phyloP scores from a whole-genome alignment of 1,140 invertebrate species.

The Tachypleus tridentatus region DNA sequence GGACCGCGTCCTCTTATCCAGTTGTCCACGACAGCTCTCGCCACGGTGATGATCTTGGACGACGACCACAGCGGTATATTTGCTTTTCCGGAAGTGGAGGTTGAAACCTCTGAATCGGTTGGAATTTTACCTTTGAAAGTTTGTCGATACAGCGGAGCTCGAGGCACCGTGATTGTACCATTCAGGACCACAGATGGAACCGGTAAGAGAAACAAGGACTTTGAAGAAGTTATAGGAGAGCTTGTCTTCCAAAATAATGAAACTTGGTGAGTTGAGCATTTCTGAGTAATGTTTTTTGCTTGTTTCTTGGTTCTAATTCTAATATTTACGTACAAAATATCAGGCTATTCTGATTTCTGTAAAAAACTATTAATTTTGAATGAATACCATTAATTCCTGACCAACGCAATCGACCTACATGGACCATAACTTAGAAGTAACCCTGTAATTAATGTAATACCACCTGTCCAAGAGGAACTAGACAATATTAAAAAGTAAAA shows the following conservation, averaged over 20 bases:
- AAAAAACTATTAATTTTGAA: too few species aligned
- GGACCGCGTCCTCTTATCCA: constrained; percentile 12
- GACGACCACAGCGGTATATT: constrained; percentile 97
- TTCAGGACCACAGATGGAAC: constrained; percentile 86
- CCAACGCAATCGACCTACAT: too few species aligned
- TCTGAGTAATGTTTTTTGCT: too few species aligned
- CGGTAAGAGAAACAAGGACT: constrained; percentile 80
- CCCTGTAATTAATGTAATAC: too few species aligned
- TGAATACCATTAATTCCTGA: too few species aligned
- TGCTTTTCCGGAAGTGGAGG: constrained; percentile 68
- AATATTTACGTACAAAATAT: too few species aligned
- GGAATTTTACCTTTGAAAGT: constrained; percentile 65
- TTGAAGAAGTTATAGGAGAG: constrained; percentile 59
- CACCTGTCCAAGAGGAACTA: too few species aligned
- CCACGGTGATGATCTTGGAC: constrained; percentile 94
- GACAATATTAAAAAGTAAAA: too few species aligned
- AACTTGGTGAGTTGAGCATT: constrained; percentile 93
- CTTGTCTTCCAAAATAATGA: constrained; percentile 95
- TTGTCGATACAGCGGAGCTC: constrained; percentile 71
- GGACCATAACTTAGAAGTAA: too few species aligned
- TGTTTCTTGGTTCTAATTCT: too few species aligned
- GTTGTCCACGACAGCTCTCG: constrained; percentile 65
- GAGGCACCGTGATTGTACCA: constrained; percentile 76
- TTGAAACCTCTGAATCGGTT: constrained; percentile 80
- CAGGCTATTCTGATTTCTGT: too few species aligned